Percentiles rank a stretch among this genome's conserved stretches.
These are phyloP conservation scores for Pseudochaenichthys georgianus DNA, from an alignment of 2,797 vertebrate genomes.

Conservation along the genomic window DNA sequence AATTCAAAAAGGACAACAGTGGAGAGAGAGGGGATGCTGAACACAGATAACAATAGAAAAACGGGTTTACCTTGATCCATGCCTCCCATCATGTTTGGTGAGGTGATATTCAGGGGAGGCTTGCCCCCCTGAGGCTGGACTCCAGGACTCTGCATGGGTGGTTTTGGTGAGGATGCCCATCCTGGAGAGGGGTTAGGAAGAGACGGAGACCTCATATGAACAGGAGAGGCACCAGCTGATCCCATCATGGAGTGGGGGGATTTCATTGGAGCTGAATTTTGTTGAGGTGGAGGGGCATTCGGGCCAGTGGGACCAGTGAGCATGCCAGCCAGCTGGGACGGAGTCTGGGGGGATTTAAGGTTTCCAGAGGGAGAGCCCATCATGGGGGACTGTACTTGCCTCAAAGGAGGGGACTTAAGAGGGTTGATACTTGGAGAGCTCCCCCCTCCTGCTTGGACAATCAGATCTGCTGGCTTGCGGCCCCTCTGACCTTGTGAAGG, in stretches of 20 bases:
- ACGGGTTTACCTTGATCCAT: slow-evolving; percentile 91
- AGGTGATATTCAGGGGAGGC: slow-evolving; percentile 94
- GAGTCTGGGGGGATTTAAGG: slow-evolving; percentile 98
- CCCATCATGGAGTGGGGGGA: slow-evolving; percentile 98
- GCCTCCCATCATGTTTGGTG: slow-evolving; percentile 95
- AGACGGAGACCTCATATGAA: slow-evolving; percentile 99
- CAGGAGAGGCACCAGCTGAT: slow-evolving; percentile 98
- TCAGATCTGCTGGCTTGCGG: slow-evolving; percentile 96
- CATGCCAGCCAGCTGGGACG: slow-evolving; percentile 98
- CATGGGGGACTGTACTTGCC: slow-evolving; percentile 99
- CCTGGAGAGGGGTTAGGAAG: slow-evolving; percentile 97
- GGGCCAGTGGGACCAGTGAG: slow-evolving; percentile 93
- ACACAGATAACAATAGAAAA: neutral
- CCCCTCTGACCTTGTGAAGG: slow-evolving; percentile 88
- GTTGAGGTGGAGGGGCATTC: slow-evolving; percentile 90
- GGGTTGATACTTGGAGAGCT: slow-evolving; percentile 97
- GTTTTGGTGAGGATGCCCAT: slow-evolving; percentile 98
- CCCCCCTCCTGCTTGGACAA: slow-evolving; percentile 91
- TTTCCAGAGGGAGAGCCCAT: slow-evolving; percentile 98
- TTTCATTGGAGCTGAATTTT: slow-evolving; percentile 94
- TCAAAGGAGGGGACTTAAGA: slow-evolving; percentile 96
- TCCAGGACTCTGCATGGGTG: slow-evolving; percentile 98
- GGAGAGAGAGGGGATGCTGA: neutral
- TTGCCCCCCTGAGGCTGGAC: slow-evolving; percentile 94
- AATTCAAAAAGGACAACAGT: too few relatives aligned